Percentiles rank a stretch among this genome's conserved stretches.
Conservation (phyloP, 2,797 vertebrate genomes). For the Sphaeramia orbicularis region DNA sequence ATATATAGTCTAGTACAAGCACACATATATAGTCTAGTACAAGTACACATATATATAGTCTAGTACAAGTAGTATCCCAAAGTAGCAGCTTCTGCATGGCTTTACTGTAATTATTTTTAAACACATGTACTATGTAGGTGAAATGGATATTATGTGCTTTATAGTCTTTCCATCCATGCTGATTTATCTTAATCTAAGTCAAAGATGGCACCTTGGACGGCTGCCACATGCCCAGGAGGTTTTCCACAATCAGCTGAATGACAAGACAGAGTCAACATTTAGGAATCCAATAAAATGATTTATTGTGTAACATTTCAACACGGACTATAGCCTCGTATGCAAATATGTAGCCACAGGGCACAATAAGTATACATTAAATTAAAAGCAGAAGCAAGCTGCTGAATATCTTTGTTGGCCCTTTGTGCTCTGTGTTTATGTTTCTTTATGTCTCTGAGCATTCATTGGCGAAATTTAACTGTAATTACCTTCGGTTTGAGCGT, state of each 20-base stretch:
- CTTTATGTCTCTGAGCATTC: conserved; percentile 25
- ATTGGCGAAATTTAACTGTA: conserved; percentile 32
- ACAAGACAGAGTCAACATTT: conserved; percentile 48
- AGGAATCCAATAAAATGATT: conserved; percentile 50
- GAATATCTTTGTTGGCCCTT: conserved; percentile 12
- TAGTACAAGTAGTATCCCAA: no score
- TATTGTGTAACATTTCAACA: conserved; percentile 51
- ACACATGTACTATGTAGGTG: not conserved
- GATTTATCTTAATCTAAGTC: conserved; percentile 45
- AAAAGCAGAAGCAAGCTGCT: conserved; percentile 42
- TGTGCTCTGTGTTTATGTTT: conserved; percentile 30
- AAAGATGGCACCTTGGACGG: conserved; percentile 52
- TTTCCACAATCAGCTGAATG: conserved; percentile 52
- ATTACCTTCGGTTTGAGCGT: conserved; percentile 35
- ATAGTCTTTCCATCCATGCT: conserved; percentile 27
- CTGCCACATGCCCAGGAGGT: conserved; percentile 47
- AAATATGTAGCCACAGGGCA: conserved; percentile 48
- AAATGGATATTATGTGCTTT: conserved; percentile 22
- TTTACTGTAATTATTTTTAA: conserved; percentile 22
- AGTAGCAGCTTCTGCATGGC: conserved; percentile 5
- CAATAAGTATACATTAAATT: conserved; percentile 61
- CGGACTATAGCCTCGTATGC: conserved; percentile 41
- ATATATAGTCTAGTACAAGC: no score
- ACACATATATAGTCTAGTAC: no score
- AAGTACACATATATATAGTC: no score